Evolutionary conservation across 2,113 vertebrate genomes (phyloP), one percentile per base, ranked within the genome.

Genomic region (Pholis gunnellus): DNA sequence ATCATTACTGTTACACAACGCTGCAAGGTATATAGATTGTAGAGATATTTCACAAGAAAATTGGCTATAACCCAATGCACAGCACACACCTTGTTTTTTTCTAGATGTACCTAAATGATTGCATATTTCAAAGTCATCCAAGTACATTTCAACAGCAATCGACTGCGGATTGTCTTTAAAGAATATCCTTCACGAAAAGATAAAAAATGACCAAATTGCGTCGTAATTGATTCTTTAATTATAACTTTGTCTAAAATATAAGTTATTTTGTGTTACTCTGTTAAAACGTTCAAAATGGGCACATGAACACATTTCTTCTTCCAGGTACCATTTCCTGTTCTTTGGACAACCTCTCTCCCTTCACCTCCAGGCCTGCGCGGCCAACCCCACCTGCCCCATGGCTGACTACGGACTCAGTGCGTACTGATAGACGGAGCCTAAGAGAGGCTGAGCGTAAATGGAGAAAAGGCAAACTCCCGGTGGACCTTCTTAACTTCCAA

Each of bases 1-100:
- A 65, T 65, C 63, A n/a, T n/a, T 13, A 65, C 63, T 65, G 15
- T 63, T 63, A 63, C 60, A 63, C 31, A 63, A 4, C 2, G 36
- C 4, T 34, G 60, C 31, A 63, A 63, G 29, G 7, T 63, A 63
- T 5, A 63, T 38, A 17, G 57, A 31, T 31, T 15, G 15, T 7
- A 60, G 57, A 34, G 57, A 31, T 31, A 60, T 60, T 60, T 60
- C 14, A 60, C 18, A 0, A 15, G 57, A 6, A 31, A 17, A 15
- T 60, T 60, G 27, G 57, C 57, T 7, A 34, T 60, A 17, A 48
- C 46, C 46, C 46, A 48, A 48, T 48, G 17, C 14, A 48, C 15
- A 20, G 48, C 48, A 50, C 17, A 36, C 31, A 9, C 59, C 14
- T 69, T 68, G 11, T 68, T 25, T 68, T 50, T 70, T 70, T 42